Conservation (phyloP, 2,888 invertebrate species). For the Phaedon cochleariae region DNA sequence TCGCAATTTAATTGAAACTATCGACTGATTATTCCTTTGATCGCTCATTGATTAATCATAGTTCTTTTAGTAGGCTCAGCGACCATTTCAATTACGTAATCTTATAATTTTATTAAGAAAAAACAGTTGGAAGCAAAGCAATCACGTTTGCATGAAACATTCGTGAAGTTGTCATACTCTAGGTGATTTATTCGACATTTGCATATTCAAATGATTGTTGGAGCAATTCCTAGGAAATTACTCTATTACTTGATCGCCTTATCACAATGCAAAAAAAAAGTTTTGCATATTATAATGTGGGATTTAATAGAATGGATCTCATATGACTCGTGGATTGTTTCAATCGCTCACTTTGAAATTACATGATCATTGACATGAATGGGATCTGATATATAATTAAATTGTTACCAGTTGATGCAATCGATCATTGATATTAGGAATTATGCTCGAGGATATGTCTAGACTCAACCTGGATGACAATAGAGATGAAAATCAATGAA, state of each 20-base stretch:
- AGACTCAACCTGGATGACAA: not conserved
- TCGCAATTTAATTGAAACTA: no score
- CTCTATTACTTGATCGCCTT: slow-evolving; percentile 10
- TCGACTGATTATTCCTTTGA: not conserved
- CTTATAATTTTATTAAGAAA: not conserved
- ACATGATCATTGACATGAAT: not conserved
- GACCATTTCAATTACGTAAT: slow-evolving; percentile 19
- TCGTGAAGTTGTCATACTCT: slow-evolving; percentile 9
- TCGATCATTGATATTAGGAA: not conserved
- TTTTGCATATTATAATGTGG: not conserved
- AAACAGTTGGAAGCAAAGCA: not conserved
- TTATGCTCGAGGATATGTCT: not conserved
- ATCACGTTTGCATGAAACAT: slow-evolving; percentile 12
- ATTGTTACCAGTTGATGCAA: not conserved
- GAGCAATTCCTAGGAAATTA: slow-evolving; percentile 18
- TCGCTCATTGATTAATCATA: no score
- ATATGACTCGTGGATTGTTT: not conserved
- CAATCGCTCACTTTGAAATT: not conserved
- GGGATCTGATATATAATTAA: not conserved
- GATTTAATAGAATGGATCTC: not conserved
- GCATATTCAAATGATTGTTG: slow-evolving; percentile 22
- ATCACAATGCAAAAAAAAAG: not conserved
- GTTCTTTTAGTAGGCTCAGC: no score
- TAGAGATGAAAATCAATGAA: not conserved
- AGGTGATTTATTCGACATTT: slow-evolving; percentile 24